Percentiles rank a stretch among this genome's conserved stretches.
Evolutionary conservation across 2,113 vertebrate genomes (phyloP).

Genomic region (Eidolon helvum): DNA sequence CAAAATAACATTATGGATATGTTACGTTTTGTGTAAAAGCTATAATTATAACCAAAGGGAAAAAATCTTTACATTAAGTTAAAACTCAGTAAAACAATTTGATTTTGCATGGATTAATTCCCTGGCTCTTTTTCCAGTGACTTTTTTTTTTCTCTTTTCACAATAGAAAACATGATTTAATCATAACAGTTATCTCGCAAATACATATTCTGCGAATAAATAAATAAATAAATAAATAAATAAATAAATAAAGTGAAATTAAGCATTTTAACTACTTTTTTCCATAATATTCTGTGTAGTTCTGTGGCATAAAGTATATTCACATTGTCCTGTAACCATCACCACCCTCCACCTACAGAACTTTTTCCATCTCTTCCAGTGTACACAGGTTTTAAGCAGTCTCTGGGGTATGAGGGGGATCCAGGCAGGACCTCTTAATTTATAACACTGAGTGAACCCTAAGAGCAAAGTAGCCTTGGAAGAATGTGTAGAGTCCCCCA

Average conservation of each 20-base stretch:
- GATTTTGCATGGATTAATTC: conserved; percentile 34
- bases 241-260: neutral
- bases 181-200: neutral
- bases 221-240: neutral
- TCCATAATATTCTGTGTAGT: too few species aligned
- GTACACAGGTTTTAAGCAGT: neutral
- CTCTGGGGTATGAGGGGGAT: neutral
- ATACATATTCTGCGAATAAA: conserved; percentile 43
- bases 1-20: conserved; percentile 10
- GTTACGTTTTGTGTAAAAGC: conserved; percentile 4
- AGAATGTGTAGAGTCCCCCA: neutral
- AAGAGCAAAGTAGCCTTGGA: neutral
- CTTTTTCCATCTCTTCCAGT: too few species aligned
- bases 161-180: conserved; percentile 30
- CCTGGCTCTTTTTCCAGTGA: neutral
- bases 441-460: neutral
- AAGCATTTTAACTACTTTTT: neutral
- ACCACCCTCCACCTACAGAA: neutral
- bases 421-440: neutral
- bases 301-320: neutral
- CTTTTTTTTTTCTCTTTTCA: neutral
- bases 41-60: conserved; percentile 45
- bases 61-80: conserved; percentile 23
- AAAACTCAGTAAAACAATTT: conserved; percentile 29
- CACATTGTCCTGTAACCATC: accelerated